Percentiles rank a stretch among this genome's conserved stretches.
phyloP scores from a whole-genome alignment of 2,797 vertebrate genomes.

The Mergus octosetaceus region DNA sequence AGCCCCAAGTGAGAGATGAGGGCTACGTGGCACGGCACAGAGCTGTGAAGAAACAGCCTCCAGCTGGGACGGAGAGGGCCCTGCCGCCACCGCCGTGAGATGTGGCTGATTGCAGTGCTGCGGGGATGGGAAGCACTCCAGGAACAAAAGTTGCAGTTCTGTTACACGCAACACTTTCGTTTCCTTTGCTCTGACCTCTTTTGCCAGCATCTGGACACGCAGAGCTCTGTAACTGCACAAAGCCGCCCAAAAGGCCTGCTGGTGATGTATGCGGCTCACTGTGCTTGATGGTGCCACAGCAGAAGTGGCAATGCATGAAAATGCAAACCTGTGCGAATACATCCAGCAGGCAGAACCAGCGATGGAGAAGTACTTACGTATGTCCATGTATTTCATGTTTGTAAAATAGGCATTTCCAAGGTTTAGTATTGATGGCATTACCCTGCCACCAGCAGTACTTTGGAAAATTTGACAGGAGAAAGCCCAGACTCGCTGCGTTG shows the following conservation, averaged over 20 bases:
- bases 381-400: not conserved
- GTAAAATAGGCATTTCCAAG: not conserved
- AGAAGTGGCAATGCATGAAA: not conserved
- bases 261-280: not conserved
- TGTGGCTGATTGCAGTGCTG: accelerated
- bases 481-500: not conserved
- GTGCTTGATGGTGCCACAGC: not conserved
- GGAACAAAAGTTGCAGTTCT: not conserved
- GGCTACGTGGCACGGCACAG: not conserved
- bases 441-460: not conserved
- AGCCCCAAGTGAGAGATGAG: not conserved
- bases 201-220: not conserved
- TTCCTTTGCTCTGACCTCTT: not conserved
- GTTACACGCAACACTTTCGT: not conserved
- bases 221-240: not conserved
- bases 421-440: not conserved
- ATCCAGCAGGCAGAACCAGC: not conserved
- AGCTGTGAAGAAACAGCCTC: not conserved
- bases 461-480: not conserved
- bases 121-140: not conserved
- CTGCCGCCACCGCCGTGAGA: accelerated
- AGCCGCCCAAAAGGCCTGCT: not conserved
- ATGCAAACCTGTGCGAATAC: not conserved
- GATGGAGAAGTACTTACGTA: accelerated
- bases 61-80: not conserved